Evolutionary conservation across 1,140 invertebrate species (phyloP).

Genomic region (Condylostylus longicornis): DNA sequence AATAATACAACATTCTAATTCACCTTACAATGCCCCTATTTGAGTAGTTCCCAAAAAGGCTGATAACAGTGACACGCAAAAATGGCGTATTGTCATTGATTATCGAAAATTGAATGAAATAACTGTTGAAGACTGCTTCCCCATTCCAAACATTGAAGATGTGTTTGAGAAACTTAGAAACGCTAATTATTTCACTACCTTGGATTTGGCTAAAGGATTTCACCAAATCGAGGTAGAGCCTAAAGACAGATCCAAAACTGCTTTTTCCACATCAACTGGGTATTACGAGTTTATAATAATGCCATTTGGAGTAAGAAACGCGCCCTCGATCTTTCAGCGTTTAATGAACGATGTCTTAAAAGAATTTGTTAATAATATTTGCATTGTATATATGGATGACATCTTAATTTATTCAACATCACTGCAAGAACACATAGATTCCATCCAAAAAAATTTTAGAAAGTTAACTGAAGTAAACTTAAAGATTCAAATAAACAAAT

Average conservation of each 20-base stretch:
- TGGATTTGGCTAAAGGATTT: slow-evolving; percentile 34
- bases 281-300: slow-evolving; percentile 11
- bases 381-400: slow-evolving; percentile 23
- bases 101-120: slow-evolving; percentile 24
- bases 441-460: slow-evolving; percentile 23
- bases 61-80: slow-evolving; percentile 14
- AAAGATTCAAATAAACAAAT: slow-evolving; percentile 14
- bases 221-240: slow-evolving; percentile 10
- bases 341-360: slow-evolving; percentile 25
- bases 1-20: not conserved
- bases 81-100: slow-evolving; percentile 24
- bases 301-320: slow-evolving; percentile 28
- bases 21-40: slow-evolving; percentile 2
- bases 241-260: slow-evolving; percentile 1
- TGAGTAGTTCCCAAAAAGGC: slow-evolving; percentile 10
- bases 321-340: slow-evolving; percentile 30
- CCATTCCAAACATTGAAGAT: slow-evolving; percentile 36
- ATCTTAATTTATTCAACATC: slow-evolving; percentile 15
- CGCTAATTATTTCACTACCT: slow-evolving; percentile 34
- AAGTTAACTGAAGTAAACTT: slow-evolving; percentile 14
- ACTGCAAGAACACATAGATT: slow-evolving; percentile 15
- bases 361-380: slow-evolving; percentile 13
- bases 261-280: slow-evolving; percentile 1
- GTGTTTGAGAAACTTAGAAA: no score
- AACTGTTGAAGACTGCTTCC: slow-evolving; percentile 26